A percentile compares a stretch with the other conserved stretches of the same genome.
Evolutionary conservation across 2,113 vertebrate species (phyloP).

Genomic region (Paramisgurnus dabryanus): DNA sequence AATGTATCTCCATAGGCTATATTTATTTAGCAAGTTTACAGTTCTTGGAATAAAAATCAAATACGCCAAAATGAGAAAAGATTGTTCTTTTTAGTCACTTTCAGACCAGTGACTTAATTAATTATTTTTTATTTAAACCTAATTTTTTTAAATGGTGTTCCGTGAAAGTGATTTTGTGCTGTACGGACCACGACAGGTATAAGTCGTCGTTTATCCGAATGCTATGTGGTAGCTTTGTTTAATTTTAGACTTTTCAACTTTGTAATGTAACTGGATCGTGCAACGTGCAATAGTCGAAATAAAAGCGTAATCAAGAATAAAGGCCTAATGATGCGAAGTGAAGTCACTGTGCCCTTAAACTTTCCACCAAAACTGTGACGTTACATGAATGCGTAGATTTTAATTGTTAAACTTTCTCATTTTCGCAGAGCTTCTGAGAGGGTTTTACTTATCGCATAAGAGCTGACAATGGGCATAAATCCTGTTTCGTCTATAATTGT

Average conservation of each 20-base stretch:
- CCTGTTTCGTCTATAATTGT: neutral
- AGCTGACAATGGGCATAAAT: neutral
- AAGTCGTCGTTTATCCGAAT: neutral
- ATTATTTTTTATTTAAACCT: neutral
- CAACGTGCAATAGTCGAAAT: neutral
- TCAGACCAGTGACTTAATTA: neutral
- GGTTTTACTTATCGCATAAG: neutral
- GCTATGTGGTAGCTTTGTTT: neutral
- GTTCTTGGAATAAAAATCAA: neutral
- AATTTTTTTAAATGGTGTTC: neutral
- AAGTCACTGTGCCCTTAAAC: neutral
- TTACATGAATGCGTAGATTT: neutral
- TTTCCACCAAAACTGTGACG: neutral
- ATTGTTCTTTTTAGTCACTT: neutral
- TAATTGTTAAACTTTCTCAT: neutral
- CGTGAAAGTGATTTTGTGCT: neutral
- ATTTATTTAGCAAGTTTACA: conserved; percentile 17
- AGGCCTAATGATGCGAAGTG: neutral
- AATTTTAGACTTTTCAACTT: neutral
- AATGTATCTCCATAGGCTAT: conserved; percentile 13
- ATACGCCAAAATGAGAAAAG: neutral
- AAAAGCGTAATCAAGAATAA: neutral
- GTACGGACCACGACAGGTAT: no score
- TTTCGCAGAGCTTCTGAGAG: neutral
- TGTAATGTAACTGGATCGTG: neutral